Percentiles rank a stretch among this genome's conserved stretches.
Evolutionary conservation across 2,797 vertebrate species (phyloP).

Genomic region (Eupleurogrammus muticus): DNA sequence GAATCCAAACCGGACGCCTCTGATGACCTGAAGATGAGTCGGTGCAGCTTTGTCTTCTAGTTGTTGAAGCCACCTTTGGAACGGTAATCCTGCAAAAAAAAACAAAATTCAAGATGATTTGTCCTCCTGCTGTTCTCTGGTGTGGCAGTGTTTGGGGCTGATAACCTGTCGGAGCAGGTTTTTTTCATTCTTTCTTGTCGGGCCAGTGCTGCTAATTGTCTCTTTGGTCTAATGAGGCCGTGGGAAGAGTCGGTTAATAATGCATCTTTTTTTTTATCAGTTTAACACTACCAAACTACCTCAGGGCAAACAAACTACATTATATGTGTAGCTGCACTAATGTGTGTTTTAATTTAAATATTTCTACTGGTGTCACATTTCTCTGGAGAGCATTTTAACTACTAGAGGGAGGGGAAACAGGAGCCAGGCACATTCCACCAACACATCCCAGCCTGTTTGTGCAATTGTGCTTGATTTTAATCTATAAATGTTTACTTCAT

Average conservation of each 20-base stretch:
- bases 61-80: background rate
- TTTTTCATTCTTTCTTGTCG: constrained; percentile 45
- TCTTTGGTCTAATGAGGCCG: background rate
- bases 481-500: background rate
- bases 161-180: constrained; percentile 67
- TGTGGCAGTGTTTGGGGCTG: constrained; percentile 19
- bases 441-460: background rate
- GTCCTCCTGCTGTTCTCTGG: background rate
- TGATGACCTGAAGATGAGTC: constrained; percentile 36
- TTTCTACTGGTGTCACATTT: constrained; percentile 14
- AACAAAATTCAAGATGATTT: constrained; percentile 1
- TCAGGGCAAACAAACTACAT: background rate
- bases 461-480: background rate
- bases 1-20: constrained; percentile 48
- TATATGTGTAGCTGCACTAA: background rate
- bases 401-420: background rate
- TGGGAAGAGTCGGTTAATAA: background rate
- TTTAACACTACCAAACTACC: background rate
- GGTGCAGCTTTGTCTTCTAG: constrained; percentile 7
- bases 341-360: background rate
- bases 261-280: background rate
- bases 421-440: background rate
- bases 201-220: constrained; percentile 37
- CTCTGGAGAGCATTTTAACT: constrained; percentile 1
- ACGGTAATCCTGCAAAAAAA: constrained; percentile 54